Conservation (phyloP, 2,113 vertebrate genomes). For the Haemorhous mexicanus region DNA sequence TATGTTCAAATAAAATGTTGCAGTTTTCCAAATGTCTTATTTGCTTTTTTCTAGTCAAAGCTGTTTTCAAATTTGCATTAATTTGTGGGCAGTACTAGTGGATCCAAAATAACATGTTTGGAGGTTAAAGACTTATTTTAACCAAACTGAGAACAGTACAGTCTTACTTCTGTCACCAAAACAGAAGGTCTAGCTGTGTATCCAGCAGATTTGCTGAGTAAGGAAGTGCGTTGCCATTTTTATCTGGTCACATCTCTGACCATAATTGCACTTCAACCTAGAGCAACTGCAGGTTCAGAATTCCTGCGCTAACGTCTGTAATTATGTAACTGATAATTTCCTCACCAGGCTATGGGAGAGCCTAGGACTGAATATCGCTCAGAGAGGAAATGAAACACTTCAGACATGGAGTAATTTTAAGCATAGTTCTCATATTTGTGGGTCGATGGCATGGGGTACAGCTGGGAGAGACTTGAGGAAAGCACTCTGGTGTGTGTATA, state of each 20-base stretch:
- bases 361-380: slow-evolving; percentile 43
- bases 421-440: slow-evolving; percentile 32
- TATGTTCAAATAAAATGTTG: background rate
- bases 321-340: slow-evolving; percentile 53
- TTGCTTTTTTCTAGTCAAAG: background rate
- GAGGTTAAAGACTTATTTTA: slow-evolving; percentile 5
- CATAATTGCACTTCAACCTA: background rate
- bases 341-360: slow-evolving; percentile 16
- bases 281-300: slow-evolving; percentile 33
- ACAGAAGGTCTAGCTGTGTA: background rate
- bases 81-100: background rate
- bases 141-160: background rate
- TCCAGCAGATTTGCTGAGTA: slow-evolving; percentile 35
- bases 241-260: background rate
- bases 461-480: slow-evolving; percentile 18
- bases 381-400: slow-evolving; percentile 58
- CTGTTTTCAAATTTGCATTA: background rate
- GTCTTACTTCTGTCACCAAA: background rate
- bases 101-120: background rate
- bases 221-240: slow-evolving; percentile 44
- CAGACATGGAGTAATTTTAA: slow-evolving; percentile 21
- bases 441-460: background rate
- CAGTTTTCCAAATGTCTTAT: background rate
- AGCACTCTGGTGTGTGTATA: background rate
- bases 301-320: slow-evolving; percentile 51